phyloP scores from a whole-genome alignment of 2,888 invertebrate species.

The Scelioninae gen. 1 region DNA sequence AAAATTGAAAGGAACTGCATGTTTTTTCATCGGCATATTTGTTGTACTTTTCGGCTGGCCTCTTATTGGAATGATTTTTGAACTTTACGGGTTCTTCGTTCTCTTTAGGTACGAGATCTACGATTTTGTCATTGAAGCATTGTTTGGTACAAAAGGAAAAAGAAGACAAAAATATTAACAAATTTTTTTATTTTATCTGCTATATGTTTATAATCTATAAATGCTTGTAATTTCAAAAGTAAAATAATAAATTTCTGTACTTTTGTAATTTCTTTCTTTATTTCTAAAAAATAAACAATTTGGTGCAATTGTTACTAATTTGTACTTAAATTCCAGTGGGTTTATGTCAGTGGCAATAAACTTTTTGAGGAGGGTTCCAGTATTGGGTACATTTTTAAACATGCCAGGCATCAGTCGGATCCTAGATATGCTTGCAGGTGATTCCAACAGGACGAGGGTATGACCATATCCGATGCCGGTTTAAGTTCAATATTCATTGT shows the following conservation, averaged over 20 bases:
- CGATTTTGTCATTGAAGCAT: too few relatives aligned
- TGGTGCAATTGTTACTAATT: not conserved
- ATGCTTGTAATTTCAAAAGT: too few relatives aligned
- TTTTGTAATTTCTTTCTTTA: too few relatives aligned
- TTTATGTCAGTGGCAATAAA: conserved; percentile 98
- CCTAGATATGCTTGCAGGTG: conserved; percentile 92
- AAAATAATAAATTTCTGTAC: too few relatives aligned
- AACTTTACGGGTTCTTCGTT: conserved; percentile 97
- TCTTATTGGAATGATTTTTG: conserved; percentile 97
- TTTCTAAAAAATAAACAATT: too few relatives aligned
- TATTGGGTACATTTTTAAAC: conserved; percentile 94
- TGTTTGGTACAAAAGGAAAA: too few relatives aligned
- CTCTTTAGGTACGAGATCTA: conserved; percentile 94
- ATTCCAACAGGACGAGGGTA: conserved; percentile 93
- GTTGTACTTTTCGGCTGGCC: conserved; percentile 98
- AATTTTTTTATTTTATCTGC: too few relatives aligned
- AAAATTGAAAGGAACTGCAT: conserved; percentile 94
- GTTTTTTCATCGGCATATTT: conserved; percentile 96
- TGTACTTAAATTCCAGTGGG: conserved; percentile 88
- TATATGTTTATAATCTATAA: too few relatives aligned
- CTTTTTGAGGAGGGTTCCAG: conserved; percentile 96
- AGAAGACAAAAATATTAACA: too few relatives aligned
- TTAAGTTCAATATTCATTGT: conserved; percentile 51
- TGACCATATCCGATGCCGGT: conserved; percentile 84
- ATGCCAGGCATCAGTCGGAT: conserved; percentile 95